Percentiles rank a stretch among this genome's conserved stretches.
phyloP scores from a whole-genome alignment of 1,140 invertebrate species.

The Cotesia glomerata region DNA sequence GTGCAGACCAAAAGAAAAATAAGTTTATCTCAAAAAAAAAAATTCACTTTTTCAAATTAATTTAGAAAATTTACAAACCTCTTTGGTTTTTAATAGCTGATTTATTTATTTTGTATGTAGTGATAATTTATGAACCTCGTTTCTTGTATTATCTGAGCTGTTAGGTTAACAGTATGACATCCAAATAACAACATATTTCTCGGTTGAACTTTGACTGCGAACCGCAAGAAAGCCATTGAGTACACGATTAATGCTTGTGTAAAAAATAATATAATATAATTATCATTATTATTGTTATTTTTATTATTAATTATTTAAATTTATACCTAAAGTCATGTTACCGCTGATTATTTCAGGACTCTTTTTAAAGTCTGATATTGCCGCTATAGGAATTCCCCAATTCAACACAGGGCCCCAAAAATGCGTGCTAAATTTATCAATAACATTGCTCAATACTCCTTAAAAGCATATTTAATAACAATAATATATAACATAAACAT shows the following conservation, averaged over 20 bases:
- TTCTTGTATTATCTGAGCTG: conserved; percentile 85
- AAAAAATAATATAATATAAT: conserved; percentile 11
- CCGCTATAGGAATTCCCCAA: conserved; percentile 96
- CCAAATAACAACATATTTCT: conserved; percentile 91
- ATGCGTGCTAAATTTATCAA: conserved; percentile 73
- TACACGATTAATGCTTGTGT: conserved; percentile 87
- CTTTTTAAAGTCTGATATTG: conserved; percentile 89
- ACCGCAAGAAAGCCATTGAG: conserved; percentile 92
- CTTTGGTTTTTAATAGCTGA: too few species aligned
- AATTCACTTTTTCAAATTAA: too few species aligned
- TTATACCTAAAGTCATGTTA: conserved; percentile 92
- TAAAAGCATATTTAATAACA: too few species aligned
- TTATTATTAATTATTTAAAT: neutral
- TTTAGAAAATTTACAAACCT: too few species aligned
- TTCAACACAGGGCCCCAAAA: conserved; percentile 95
- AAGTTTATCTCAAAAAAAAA: neutral
- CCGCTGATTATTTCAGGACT: conserved; percentile 94
- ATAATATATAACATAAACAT: too few species aligned
- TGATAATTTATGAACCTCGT: conserved; percentile 75
- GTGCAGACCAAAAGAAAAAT: conserved; percentile 34
- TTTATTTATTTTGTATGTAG: conserved; percentile 16
- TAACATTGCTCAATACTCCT: too few species aligned
- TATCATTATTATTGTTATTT: neutral
- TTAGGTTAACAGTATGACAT: conserved; percentile 92
- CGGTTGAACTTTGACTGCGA: conserved; percentile 92